Conservation (phyloP, 2,888 invertebrate species). For the Disparrhopalites patrizii region DNA sequence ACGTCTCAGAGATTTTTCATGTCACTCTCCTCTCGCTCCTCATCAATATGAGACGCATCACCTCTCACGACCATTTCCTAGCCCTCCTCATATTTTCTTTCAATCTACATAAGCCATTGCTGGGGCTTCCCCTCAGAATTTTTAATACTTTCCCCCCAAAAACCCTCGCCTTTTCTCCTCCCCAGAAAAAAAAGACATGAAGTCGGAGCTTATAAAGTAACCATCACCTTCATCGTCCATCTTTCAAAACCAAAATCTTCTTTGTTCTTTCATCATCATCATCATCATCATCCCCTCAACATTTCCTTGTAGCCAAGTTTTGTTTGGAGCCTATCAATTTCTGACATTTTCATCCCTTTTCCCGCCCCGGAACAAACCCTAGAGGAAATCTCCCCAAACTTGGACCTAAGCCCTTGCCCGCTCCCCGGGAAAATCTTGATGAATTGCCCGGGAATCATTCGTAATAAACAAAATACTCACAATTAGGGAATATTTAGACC, state of each 20-base stretch:
- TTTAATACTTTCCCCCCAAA: constrained; percentile 37
- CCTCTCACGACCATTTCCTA: constrained; percentile 44
- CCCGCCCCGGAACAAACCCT: no score
- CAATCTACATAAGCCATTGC: constrained; percentile 49
- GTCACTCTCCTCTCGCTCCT: constrained; percentile 35
- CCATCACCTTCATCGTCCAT: neutral
- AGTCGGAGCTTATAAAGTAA: neutral
- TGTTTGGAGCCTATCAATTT: no score
- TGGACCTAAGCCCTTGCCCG: neutral
- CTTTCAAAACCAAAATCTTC: neutral
- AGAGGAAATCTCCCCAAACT: neutral
- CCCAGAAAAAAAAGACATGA: neutral
- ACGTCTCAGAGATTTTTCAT: constrained; percentile 48
- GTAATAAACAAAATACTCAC: no score
- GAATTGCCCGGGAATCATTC: neutral
- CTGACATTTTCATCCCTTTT: constrained; percentile 4
- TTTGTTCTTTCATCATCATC: constrained; percentile 7
- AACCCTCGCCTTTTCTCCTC: neutral
- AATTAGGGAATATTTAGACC: no score
- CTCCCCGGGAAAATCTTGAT: neutral
- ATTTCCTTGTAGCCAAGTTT: no score
- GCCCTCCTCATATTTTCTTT: constrained; percentile 49
- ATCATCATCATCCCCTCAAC: no score
- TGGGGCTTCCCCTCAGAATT: constrained; percentile 45
- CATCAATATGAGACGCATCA: constrained; percentile 48